Base-by-base conservation (phyloP, 2,888 invertebrate genomes). In the Microdon myrmicae region DNA sequence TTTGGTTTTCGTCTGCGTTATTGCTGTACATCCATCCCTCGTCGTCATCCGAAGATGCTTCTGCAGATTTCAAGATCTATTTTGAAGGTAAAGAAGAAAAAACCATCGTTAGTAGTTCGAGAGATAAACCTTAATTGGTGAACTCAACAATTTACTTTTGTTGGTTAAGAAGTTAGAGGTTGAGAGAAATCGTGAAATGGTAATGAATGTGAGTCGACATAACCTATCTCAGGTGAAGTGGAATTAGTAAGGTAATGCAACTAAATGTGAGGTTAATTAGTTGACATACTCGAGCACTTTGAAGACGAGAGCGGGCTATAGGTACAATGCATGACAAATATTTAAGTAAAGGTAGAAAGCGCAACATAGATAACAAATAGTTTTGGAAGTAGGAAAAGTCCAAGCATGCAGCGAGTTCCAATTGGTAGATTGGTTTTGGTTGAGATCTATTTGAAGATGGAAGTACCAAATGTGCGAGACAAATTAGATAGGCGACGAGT, bases 11-110 rank as follows among this genome's bases (percentile, higher is more conserved):
- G 19, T 55, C 64, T 28, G 43, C 34, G 32, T 25, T 53, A 13
- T 58, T 64, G 3, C 41, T 38, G 66, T 77, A 80, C 28, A 78
- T 71, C 80, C 80, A 80, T 69, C 79, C 77, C 67, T 75, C 85
- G 69, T 86, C 86, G 72, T 86, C 87, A 69, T 75, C 77, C 32
- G 86, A 86, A 41, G 86, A 85, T 73, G 85, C 85, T 68, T 82
- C 83, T 69, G 80, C 77, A 58, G 81, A 80, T 73, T 81, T 79
- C 38, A 77, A 73, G 71, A 76, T 72, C 77, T 77, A 49, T 34
- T 37, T 28, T 0, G 2, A n/a, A n/a, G n/a, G n/a, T n/a, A n/a
- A n/a, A n/a, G n/a, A n/a, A n/a, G n/a, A n/a, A n/a, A n/a, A n/a
- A n/a, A 19, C 28, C n/a, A 35, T 37, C n/a, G n/a, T n/a, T n/a